phyloP scores from a whole-genome alignment of 2,888 invertebrate species.

The Desoria tigrina region DNA sequence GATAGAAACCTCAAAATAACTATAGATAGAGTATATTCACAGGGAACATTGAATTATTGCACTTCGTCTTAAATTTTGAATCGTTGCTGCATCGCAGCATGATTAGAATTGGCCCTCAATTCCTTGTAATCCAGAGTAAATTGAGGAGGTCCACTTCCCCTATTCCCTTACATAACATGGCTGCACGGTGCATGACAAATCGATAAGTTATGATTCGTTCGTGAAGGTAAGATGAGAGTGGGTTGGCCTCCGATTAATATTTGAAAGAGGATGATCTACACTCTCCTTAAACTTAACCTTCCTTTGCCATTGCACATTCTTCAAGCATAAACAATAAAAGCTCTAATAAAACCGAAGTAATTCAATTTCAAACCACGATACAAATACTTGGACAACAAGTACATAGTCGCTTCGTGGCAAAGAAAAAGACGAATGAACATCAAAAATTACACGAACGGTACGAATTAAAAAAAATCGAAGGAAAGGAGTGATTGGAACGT shows the following conservation, averaged over 20 bases:
- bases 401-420: neutral
- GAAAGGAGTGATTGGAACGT: no score
- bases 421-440: no score
- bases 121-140: no score
- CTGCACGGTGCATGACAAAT: conserved; percentile 41
- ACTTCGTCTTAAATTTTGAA: neutral
- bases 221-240: conserved; percentile 42
- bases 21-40: neutral
- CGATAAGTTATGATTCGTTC: conserved; percentile 47
- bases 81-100: no score
- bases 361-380: neutral
- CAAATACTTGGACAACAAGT: neutral
- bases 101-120: no score
- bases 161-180: conserved; percentile 3
- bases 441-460: no score
- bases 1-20: neutral
- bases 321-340: neutral
- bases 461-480: no score
- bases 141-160: neutral
- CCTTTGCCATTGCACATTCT: neutral
- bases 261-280: neutral
- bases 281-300: neutral
- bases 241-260: conserved; percentile 31
- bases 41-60: neutral
- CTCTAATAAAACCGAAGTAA: neutral